These are phyloP conservation scores for Steatornis caripensis DNA, from an alignment of 2,113 vertebrate species.

Conservation along the genomic window DNA sequence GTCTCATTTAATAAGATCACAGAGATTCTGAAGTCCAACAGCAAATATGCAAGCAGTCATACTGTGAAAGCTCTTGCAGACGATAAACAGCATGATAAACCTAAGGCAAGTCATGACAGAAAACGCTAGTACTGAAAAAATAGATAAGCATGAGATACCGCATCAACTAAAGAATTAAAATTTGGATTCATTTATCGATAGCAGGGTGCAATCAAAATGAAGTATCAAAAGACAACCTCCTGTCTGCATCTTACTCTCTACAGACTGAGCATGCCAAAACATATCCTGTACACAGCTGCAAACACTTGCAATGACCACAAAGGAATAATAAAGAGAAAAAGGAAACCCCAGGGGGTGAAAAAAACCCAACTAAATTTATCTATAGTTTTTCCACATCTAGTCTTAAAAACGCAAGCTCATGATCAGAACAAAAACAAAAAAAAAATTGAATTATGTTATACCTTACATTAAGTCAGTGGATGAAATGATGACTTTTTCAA, in stretches of 20 bases:
- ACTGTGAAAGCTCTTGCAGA: background rate
- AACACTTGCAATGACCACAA: conserved; percentile 2
- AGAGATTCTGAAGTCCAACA: background rate
- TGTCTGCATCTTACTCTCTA: background rate
- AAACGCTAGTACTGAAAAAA: background rate
- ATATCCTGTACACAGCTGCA: conserved; percentile 40
- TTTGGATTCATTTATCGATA: background rate
- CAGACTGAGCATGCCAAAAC: background rate
- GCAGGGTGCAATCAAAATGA: background rate
- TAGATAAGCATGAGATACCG: background rate
- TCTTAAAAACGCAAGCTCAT: background rate
- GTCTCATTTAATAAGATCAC: background rate
- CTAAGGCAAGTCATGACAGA: background rate
- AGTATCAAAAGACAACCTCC: background rate
- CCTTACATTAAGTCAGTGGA: background rate
- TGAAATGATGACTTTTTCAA: background rate
- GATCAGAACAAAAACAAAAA: background rate
- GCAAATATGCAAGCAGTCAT: background rate
- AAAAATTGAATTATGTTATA: background rate
- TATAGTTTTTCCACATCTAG: background rate
- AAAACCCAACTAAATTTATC: background rate
- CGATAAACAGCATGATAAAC: background rate
- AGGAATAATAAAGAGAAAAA: conserved; percentile 22
- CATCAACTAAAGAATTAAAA: background rate
- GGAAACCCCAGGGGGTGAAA: background rate